These are phyloP conservation scores for Drosophila eohydei DNA, from an alignment of 2,888 invertebrate species.

Conservation along the genomic window DNA sequence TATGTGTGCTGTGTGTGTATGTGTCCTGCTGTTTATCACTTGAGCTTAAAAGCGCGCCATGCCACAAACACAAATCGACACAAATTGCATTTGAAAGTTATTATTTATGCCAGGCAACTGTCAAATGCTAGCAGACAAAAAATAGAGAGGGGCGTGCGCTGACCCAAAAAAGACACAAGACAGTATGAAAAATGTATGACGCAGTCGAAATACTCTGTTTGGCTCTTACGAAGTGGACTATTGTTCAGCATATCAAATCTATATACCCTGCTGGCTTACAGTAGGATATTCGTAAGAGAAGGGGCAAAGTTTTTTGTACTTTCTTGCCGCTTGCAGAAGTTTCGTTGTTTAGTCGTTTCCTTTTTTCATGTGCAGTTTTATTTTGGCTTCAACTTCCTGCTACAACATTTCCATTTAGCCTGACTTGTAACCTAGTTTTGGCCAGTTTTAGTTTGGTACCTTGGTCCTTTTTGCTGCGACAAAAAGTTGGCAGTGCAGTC, in stretches of 20 bases:
- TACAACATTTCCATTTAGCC: constrained; percentile 75
- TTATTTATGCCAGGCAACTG: constrained; percentile 71
- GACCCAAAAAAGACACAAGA: constrained; percentile 30
- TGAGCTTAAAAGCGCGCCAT: constrained; percentile 50
- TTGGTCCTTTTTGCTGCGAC: constrained; percentile 38
- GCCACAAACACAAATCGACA: constrained; percentile 64
- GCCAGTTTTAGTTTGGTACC: constrained; percentile 54
- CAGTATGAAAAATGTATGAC: not conserved
- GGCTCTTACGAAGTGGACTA: not conserved
- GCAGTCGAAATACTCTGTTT: not conserved
- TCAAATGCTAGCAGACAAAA: constrained; percentile 36
- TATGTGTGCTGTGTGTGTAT: constrained; percentile 24
- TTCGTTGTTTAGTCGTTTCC: constrained; percentile 40
- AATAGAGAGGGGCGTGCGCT: constrained; percentile 26
- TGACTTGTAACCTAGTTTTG: constrained; percentile 70
- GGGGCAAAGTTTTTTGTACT: constrained; percentile 28
- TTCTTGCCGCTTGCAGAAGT: constrained; percentile 41
- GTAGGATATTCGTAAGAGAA: not conserved
- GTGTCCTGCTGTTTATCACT: constrained; percentile 40
- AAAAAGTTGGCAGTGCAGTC: constrained; percentile 41
- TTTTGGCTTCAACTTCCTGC: constrained; percentile 69
- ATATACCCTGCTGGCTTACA: not conserved
- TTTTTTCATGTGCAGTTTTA: constrained; percentile 55
- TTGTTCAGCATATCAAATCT: not conserved
- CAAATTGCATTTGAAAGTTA: constrained; percentile 78